Evolutionary conservation across 2,113 vertebrate species (phyloP).

Genomic region (Erpornis zantholeuca): DNA sequence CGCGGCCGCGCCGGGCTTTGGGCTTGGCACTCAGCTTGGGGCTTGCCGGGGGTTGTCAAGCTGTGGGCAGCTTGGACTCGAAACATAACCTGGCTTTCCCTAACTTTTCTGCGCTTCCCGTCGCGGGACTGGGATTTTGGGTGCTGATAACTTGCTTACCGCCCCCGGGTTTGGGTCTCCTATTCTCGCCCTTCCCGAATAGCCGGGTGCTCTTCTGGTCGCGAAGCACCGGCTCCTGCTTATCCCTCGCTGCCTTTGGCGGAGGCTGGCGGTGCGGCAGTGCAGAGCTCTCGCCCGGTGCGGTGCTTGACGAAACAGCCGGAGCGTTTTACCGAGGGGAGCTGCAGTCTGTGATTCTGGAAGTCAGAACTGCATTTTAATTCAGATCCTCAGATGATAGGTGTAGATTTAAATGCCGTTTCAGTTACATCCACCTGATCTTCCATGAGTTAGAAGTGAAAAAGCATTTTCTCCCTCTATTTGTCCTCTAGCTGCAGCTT

Average conservation of each 20-base stretch:
- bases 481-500: neutral
- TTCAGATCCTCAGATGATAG: neutral
- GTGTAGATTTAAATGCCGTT: neutral
- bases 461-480: neutral
- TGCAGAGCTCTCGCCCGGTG: neutral
- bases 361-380: neutral
- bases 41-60: accelerated
- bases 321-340: neutral
- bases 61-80: neutral
- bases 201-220: neutral
- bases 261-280: neutral
- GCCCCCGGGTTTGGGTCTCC: neutral
- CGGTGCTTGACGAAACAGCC: neutral
- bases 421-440: neutral
- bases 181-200: neutral
- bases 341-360: neutral
- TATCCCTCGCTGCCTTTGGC: neutral
- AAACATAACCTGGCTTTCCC: neutral
- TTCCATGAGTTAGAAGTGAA: neutral
- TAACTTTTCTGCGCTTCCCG: neutral
- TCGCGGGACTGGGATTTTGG: neutral
- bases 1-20: neutral
- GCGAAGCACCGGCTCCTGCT: neutral
- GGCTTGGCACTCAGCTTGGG: neutral
- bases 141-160: neutral